phyloP scores from a whole-genome alignment of 2,888 invertebrate genomes.

The Meiosimyza decipiens region DNA sequence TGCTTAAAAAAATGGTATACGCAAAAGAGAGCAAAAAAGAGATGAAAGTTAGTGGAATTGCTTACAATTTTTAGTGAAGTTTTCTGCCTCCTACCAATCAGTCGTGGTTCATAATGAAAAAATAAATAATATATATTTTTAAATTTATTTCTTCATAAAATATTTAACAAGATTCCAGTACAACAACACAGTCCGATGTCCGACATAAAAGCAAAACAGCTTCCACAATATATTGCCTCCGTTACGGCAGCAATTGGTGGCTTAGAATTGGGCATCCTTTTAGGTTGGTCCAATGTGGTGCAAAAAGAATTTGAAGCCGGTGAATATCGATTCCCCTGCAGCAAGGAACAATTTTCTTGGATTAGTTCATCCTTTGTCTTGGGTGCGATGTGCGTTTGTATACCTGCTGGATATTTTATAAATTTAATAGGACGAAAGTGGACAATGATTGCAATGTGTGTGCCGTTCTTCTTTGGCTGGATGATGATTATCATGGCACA shows the following conservation, averaged over 20 bases:
- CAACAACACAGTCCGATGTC: too few species aligned
- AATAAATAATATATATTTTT: too few species aligned
- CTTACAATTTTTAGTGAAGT: too few species aligned
- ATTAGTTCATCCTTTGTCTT: conserved; percentile 77
- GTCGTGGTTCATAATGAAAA: too few species aligned
- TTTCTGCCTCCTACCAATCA: too few species aligned
- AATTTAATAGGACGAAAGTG: conserved; percentile 79
- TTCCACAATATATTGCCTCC: conserved; percentile 65
- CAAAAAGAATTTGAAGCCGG: conserved; percentile 46
- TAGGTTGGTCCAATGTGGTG: conserved; percentile 84
- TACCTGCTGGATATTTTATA: conserved; percentile 78
- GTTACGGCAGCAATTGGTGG: conserved; percentile 80
- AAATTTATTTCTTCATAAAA: too few species aligned
- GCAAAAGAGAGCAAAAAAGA: too few species aligned
- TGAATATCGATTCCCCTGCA: conserved; percentile 68
- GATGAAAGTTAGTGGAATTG: too few species aligned
- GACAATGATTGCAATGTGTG: conserved; percentile 67
- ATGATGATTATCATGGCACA: conserved; percentile 78
- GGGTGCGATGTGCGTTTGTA: conserved; percentile 78
- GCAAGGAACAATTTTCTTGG: conserved; percentile 73
- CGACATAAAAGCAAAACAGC: conserved; percentile 43
- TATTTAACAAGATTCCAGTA: too few species aligned
- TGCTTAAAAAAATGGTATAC: too few species aligned
- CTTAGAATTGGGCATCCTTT: conserved; percentile 78
- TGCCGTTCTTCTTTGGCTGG: conserved; percentile 82